Percentiles rank a stretch among this genome's conserved stretches.
Conservation (phyloP, 1,140 invertebrate species). For the Drosophila pseudoananassae region DNA sequence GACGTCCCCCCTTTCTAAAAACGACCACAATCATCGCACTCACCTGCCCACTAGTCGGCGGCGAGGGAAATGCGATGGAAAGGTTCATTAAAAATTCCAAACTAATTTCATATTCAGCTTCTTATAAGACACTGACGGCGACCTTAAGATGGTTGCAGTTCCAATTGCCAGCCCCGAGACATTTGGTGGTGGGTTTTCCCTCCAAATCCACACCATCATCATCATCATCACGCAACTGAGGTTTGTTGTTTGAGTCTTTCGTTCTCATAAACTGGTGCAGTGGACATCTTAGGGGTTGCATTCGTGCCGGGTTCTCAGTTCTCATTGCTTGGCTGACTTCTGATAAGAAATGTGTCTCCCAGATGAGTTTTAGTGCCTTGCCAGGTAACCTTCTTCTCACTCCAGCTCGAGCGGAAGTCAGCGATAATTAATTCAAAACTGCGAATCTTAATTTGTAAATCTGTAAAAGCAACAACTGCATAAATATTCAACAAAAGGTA, state of each 20-base stretch:
- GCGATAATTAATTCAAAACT: conserved; percentile 78
- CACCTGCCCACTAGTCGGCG: conserved; percentile 43
- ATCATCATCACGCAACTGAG: conserved; percentile 55
- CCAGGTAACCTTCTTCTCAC: conserved; percentile 13
- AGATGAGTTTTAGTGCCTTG: conserved; percentile 33
- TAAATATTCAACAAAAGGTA: conserved; percentile 74
- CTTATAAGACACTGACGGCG: conserved; percentile 66
- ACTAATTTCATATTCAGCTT: conserved; percentile 81
- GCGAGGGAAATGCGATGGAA: conserved; percentile 48
- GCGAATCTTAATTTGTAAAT: conserved; percentile 79
- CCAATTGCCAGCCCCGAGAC: conserved; percentile 52
- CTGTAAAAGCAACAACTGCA: conserved; percentile 61
- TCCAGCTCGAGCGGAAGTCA: conserved; percentile 55
- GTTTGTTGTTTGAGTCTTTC: conserved; percentile 77
- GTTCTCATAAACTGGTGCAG: conserved; percentile 36
- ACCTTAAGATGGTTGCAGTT: conserved; percentile 74
- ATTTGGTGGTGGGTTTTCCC: conserved; percentile 70
- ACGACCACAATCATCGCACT: conserved; percentile 57
- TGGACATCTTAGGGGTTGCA: conserved; percentile 56
- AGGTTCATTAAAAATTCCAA: conserved; percentile 78
- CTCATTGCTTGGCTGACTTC: conserved; percentile 52
- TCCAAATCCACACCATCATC: conserved; percentile 12
- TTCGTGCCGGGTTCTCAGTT: neutral
- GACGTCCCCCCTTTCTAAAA: conserved; percentile 22
- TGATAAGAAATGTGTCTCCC: conserved; percentile 62